phyloP scores from a whole-genome alignment of 2,888 invertebrate genomes.

The Ariolimax columbianus region DNA sequence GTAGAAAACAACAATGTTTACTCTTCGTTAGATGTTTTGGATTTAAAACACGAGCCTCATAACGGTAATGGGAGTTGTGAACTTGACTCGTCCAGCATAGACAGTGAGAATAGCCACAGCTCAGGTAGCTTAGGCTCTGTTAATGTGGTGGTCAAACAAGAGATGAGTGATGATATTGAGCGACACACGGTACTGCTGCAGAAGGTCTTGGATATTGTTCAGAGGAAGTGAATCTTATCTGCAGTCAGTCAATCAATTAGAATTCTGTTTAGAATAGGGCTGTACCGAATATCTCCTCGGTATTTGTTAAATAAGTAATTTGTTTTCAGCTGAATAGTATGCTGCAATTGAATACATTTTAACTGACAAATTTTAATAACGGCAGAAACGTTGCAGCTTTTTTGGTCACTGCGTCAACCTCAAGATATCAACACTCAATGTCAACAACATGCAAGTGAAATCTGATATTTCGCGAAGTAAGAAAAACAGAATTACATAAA shows the following conservation, averaged over 20 bases:
- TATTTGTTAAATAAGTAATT: too few relatives aligned
- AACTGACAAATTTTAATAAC: too few relatives aligned
- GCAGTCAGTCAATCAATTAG: conserved; percentile 33
- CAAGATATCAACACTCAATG: too few relatives aligned
- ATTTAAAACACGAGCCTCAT: conserved; percentile 3
- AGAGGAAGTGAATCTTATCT: conserved; percentile 48
- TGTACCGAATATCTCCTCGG: too few relatives aligned
- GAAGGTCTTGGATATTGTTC: conserved; percentile 35
- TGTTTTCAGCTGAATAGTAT: too few relatives aligned
- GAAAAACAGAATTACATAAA: too few relatives aligned
- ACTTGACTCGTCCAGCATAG: conserved; percentile 13
- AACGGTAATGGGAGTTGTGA: conserved; percentile 7
- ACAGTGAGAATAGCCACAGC: conserved; percentile 12
- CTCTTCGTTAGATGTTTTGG: conserved; percentile 3
- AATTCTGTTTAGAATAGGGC: too few relatives aligned
- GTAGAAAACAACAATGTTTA: conserved; percentile 5
- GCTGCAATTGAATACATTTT: too few relatives aligned
- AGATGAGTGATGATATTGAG: neutral
- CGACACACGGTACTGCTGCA: conserved; percentile 34
- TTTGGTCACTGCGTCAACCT: too few relatives aligned
- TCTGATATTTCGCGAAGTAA: too few relatives aligned
- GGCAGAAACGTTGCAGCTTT: too few relatives aligned
- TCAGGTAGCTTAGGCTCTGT: neutral
- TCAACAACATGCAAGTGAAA: too few relatives aligned
- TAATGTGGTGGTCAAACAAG: conserved; percentile 28